These are phyloP conservation scores for Agrochola litura DNA, from an alignment of 2,888 invertebrate species.

Conservation along the genomic window DNA sequence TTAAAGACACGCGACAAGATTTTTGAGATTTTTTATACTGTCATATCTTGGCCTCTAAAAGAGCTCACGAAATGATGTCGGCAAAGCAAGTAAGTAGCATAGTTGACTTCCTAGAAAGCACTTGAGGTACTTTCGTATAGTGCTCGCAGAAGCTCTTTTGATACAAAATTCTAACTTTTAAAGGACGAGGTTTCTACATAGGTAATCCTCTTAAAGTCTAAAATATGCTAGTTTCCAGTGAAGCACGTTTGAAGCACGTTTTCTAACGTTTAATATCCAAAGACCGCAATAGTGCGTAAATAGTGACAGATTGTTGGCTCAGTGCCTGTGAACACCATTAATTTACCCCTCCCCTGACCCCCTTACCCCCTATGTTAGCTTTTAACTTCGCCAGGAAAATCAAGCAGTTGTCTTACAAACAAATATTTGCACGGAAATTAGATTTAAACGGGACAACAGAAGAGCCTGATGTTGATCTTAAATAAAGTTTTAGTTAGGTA, in stretches of 20 bases:
- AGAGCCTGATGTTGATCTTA: constrained; percentile 9
- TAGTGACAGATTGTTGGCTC: constrained; percentile 62
- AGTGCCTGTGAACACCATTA: constrained; percentile 57
- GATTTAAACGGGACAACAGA: constrained; percentile 29
- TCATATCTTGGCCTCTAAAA: background rate
- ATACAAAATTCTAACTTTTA: constrained; percentile 27
- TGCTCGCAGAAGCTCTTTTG: constrained; percentile 16
- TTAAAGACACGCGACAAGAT: too few relatives aligned
- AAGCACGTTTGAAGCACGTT: constrained; percentile 30
- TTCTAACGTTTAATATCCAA: constrained; percentile 24
- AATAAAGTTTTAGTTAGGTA: constrained; percentile 5
- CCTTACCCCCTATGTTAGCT: constrained; percentile 32
- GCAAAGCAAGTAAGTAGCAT: background rate
- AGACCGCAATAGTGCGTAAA: constrained; percentile 59
- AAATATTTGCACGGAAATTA: constrained; percentile 48
- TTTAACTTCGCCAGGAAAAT: constrained; percentile 52
- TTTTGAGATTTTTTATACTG: background rate
- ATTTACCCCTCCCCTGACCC: constrained; percentile 23
- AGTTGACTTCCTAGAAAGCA: background rate
- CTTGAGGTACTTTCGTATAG: constrained; percentile 14
- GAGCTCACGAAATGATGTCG: background rate
- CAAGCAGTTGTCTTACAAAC: constrained; percentile 48
- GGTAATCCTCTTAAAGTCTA: constrained; percentile 35
- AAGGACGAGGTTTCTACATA: background rate
- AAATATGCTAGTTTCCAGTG: constrained; percentile 35